Conservation (phyloP, 64 coral and sea anemone genomes). For the Montipora capricornis region DNA sequence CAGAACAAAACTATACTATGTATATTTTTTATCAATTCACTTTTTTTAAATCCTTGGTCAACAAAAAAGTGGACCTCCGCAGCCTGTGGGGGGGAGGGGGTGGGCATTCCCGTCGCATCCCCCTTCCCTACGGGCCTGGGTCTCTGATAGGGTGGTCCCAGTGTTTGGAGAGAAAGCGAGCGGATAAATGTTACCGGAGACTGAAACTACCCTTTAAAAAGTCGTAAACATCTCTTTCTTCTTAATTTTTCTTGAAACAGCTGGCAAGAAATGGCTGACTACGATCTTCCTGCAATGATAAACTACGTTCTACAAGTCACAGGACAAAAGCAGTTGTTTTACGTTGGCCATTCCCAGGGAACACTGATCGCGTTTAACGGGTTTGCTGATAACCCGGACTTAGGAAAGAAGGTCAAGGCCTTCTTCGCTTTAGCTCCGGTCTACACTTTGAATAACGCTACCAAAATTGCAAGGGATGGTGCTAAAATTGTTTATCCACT, state of each 20-base stretch:
- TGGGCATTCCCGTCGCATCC: too few relatives aligned
- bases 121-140: too few relatives aligned
- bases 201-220: too few relatives aligned
- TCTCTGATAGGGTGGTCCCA: too few relatives aligned
- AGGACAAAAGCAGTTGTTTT: slow-evolving; percentile 75
- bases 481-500: slow-evolving; percentile 49
- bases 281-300: slow-evolving; percentile 88
- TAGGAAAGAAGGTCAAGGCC: slow-evolving; percentile 69
- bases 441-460: slow-evolving; percentile 61
- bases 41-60: too few relatives aligned
- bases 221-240: not conserved
- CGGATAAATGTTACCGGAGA: too few relatives aligned
- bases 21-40: too few relatives aligned
- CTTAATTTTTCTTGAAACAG: slow-evolving; percentile 1
- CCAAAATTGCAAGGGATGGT: slow-evolving; percentile 40
- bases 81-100: too few relatives aligned
- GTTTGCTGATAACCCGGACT: slow-evolving; percentile 58
- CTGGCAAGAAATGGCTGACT: slow-evolving; percentile 64
- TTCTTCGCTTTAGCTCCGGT: slow-evolving; percentile 87
- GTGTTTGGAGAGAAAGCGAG: too few relatives aligned
- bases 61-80: too few relatives aligned
- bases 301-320: slow-evolving; percentile 70
- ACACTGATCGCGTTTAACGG: slow-evolving; percentile 83
- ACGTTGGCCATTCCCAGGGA: slow-evolving; percentile 91
- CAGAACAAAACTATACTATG: too few relatives aligned